Evolutionary conservation across 2,888 invertebrate species (phyloP).

Genomic region (Bellardia pandia): DNA sequence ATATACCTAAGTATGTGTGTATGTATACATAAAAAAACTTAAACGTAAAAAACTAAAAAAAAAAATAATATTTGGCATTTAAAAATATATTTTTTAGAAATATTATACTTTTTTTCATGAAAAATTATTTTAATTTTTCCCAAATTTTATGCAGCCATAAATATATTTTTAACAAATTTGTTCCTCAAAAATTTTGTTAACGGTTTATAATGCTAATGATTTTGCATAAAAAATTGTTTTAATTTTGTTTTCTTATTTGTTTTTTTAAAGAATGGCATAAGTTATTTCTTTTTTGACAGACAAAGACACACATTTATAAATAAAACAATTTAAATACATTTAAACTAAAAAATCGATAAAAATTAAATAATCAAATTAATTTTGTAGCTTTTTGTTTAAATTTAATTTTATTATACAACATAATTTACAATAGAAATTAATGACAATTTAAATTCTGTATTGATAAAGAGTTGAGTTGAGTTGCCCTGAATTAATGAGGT

Average conservation of each 20-base stretch:
- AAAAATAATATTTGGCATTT: too few relatives aligned
- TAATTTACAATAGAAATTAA: background rate
- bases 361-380: background rate
- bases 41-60: too few relatives aligned
- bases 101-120: too few relatives aligned
- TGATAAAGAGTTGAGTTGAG: background rate
- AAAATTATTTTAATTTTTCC: too few relatives aligned
- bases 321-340: background rate
- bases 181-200: background rate
- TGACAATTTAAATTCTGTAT: background rate
- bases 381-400: background rate
- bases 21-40: too few relatives aligned
- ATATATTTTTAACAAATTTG: too few relatives aligned
- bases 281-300: background rate
- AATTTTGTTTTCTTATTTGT: background rate
- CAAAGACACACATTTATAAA: too few relatives aligned
- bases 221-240: background rate
- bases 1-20: too few relatives aligned
- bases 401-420: background rate
- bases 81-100: too few relatives aligned
- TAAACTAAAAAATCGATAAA: background rate
- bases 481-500: background rate
- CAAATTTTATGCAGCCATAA: too few relatives aligned
- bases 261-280: background rate
- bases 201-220: constrained; percentile 14